phyloP scores from a whole-genome alignment of 2,888 invertebrate species.

The Platycnemis pennipes region DNA sequence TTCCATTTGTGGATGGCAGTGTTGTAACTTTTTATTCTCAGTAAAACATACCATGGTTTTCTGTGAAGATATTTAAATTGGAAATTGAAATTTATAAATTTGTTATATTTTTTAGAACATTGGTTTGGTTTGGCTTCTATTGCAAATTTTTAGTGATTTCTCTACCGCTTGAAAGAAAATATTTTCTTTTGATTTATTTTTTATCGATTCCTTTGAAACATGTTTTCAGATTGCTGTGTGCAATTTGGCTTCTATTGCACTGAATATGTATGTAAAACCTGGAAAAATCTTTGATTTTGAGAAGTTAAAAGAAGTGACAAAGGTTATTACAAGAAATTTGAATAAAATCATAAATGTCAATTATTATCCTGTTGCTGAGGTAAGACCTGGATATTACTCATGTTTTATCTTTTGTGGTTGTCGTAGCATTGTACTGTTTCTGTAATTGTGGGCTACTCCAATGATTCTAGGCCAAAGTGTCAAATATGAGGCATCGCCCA shows the following conservation, averaged over 20 bases:
- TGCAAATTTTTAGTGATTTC: not conserved
- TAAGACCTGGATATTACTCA: constrained; percentile 78
- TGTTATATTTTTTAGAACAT: too few species aligned
- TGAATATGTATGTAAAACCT: constrained; percentile 94
- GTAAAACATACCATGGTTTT: too few species aligned
- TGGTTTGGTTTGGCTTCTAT: too few species aligned
- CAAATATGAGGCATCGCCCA: constrained; percentile 93
- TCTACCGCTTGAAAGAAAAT: not conserved
- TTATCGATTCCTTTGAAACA: constrained; percentile 27
- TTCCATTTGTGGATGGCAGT: too few species aligned
- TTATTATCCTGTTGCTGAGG: constrained; percentile 96
- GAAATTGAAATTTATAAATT: too few species aligned
- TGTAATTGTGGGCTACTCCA: constrained; percentile 62
- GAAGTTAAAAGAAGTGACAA: constrained; percentile 92
- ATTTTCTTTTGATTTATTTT: not conserved
- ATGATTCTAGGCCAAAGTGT: constrained; percentile 80
- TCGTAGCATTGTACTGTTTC: not conserved
- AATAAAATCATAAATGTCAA: constrained; percentile 99
- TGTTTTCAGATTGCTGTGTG: constrained; percentile 91
- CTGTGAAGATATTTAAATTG: too few species aligned
- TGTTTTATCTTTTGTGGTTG: not conserved
- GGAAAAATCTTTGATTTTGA: constrained; percentile 92
- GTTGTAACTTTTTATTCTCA: too few species aligned
- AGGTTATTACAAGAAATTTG: constrained; percentile 93
- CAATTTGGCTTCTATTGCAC: constrained; percentile 97